Evolutionary conservation across 2,888 invertebrate species (phyloP).

Genomic region (Pseudolycoriella hygida): DNA sequence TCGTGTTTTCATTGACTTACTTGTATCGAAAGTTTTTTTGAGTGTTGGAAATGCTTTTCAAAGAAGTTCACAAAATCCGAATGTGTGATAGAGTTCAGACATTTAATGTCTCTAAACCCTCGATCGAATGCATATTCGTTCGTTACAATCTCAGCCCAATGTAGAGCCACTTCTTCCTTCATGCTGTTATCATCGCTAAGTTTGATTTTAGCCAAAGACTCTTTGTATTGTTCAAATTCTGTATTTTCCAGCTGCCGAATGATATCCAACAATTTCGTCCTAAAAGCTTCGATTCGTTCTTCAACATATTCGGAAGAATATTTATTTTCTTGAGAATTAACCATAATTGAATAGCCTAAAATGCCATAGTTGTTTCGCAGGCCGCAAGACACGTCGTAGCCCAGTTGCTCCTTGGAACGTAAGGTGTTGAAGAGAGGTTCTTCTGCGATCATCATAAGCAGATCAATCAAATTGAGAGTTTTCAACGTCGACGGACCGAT

Average conservation of each 20-base stretch:
- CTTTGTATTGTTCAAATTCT: conserved; percentile 42
- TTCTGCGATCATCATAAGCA: conserved; percentile 68
- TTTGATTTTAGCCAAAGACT: conserved; percentile 57
- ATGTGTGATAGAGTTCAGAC: too few species aligned
- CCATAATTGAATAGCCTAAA: conserved; percentile 59
- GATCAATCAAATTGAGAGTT: conserved; percentile 48
- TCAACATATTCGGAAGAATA: conserved; percentile 49
- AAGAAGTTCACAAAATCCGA: too few species aligned
- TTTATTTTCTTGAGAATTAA: conserved; percentile 62
- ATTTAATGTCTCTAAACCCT: neutral
- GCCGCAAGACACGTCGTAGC: conserved; percentile 62
- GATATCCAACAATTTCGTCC: conserved; percentile 40
- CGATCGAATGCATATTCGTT: conserved; percentile 64
- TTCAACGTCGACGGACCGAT: conserved; percentile 41
- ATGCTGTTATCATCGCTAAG: conserved; percentile 58
- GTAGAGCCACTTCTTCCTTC: conserved; percentile 53
- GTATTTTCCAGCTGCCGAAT: conserved; percentile 37
- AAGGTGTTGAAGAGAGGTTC: conserved; percentile 75
- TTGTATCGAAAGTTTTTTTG: too few species aligned
- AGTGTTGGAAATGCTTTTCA: too few species aligned
- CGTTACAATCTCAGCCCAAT: conserved; percentile 63
- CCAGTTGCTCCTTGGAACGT: conserved; percentile 77
- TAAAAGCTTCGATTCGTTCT: conserved; percentile 51
- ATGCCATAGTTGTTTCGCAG: conserved; percentile 59
- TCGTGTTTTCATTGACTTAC: too few species aligned